A percentile compares a stretch with the other conserved stretches of the same genome.
Conservation (phyloP, 2,113 vertebrate genomes). For the Piaya cayana region DNA sequence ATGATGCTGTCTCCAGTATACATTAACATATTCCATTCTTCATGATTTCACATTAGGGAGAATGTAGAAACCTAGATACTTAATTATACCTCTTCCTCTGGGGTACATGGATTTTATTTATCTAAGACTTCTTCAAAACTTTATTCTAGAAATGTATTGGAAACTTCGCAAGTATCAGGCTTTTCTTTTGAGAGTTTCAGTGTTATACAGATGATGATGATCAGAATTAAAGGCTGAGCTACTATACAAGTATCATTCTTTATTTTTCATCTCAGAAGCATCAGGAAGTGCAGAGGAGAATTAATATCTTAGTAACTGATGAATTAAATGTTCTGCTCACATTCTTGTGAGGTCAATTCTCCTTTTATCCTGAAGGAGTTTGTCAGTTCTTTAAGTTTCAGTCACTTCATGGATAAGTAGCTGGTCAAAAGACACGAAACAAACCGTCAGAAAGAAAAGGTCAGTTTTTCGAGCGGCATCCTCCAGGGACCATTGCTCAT, state of each 20-base stretch:
- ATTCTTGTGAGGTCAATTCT: neutral
- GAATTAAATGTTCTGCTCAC: neutral
- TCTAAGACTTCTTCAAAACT: neutral
- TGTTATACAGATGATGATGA: neutral
- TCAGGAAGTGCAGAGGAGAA: neutral
- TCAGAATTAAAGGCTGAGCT: neutral
- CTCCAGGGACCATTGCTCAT: neutral
- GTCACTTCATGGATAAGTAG: neutral
- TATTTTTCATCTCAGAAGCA: neutral
- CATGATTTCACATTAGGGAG: neutral
- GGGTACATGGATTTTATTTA: neutral
- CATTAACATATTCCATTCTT: neutral
- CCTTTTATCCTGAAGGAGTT: neutral
- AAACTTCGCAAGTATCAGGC: neutral
- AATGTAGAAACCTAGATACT: neutral
- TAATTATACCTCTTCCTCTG: neutral
- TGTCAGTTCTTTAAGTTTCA: neutral
- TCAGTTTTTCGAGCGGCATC: slow-evolving; percentile 12
- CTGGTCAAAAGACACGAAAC: neutral
- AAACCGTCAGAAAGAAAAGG: slow-evolving; percentile 25
- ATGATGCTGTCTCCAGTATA: neutral
- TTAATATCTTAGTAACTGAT: neutral
- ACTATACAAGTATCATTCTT: neutral
- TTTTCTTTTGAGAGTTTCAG: neutral
- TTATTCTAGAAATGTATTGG: neutral